Percentiles rank a stretch among this genome's conserved stretches.
phyloP scores from a whole-genome alignment of 2,797 vertebrate species.

The Rhynchotus rufescens region DNA sequence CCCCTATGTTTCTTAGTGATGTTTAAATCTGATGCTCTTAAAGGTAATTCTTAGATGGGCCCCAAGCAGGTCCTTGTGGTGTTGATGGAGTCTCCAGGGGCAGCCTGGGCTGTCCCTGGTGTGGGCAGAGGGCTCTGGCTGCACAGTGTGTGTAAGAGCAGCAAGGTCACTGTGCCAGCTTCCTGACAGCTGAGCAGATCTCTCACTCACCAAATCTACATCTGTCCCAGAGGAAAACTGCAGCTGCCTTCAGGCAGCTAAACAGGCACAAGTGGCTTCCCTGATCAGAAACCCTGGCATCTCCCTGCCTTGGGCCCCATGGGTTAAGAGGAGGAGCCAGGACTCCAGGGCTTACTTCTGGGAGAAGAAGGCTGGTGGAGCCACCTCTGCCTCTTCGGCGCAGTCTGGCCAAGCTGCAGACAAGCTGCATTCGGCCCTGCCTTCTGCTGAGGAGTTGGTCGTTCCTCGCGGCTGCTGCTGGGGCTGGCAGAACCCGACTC shows the following conservation, averaged over 20 bases:
- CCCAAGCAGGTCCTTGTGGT: fast-evolving
- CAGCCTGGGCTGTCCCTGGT: not conserved
- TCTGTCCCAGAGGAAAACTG: not conserved
- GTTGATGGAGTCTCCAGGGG: not conserved
- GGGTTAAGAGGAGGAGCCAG: not conserved
- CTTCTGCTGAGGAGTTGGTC: not conserved
- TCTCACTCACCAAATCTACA: not conserved
- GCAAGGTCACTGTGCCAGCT: not conserved
- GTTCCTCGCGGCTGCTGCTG: not conserved
- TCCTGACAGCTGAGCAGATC: not conserved
- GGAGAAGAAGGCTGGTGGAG: not conserved
- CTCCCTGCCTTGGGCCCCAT: not conserved
- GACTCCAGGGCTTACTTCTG: slow-evolving; percentile 61
- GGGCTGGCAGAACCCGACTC: slow-evolving; percentile 20
- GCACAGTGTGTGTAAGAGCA: not conserved
- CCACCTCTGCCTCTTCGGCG: not conserved
- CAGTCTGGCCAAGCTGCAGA: not conserved
- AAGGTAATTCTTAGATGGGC: not conserved
- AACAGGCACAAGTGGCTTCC: not conserved
- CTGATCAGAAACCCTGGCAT: not conserved
- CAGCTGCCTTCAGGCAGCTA: no score
- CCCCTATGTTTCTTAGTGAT: not conserved
- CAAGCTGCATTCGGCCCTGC: not conserved
- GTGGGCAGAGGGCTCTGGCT: not conserved
- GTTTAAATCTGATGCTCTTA: not conserved